Base-by-base conservation (phyloP, 2,797 vertebrate genomes). In the Pipistrellus nathusii region DNA sequence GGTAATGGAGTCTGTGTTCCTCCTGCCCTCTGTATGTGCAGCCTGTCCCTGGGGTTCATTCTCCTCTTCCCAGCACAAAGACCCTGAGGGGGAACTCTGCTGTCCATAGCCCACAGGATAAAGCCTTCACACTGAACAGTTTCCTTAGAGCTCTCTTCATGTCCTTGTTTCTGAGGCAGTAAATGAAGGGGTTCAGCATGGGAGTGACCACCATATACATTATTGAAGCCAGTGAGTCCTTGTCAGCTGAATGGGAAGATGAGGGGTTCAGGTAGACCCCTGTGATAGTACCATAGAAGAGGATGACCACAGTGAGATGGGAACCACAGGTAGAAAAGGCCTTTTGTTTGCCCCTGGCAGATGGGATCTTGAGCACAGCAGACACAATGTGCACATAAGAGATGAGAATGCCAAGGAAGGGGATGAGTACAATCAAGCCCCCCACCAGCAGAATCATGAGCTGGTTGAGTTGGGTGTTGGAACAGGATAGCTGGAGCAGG, bases 151-250 rank as follows among this genome's bases (percentile, higher is more conserved):
- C 80, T 46, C 85, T 85, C 4, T 94, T 92, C 41, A 89, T 95
- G 75, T 92, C 80, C 18, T 73, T 86, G 51, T 96, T 97, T 44
- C 94, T 94, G 80, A 96, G 68, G 94, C 91, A 96, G 95, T 97
- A 97, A 62, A 96, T 95, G 59, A 96, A 96, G 23, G 97, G 96
- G 53, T 96, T 97, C 41, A 97, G 86, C 46, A 44, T 94, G 46
- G 94, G 95, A 1, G 94, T 96, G 88, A 95, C 86, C 7, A 89
- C 95, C 84, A 86, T 94, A 55, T 96, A 96, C 21, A 92, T 88
- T 27, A 96, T 66, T 30, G 95, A 95, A 48, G 94, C 90, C 51
- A 96, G 41, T 0, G 94, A 85, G 18, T 83, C 48, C 27, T 90
- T 95, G 25, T 87, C 68, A 11, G 66, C 59, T 20, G 94, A 89